Evolutionary conservation across 2,888 invertebrate species (phyloP).

Genomic region (Luffia ferchaultella): DNA sequence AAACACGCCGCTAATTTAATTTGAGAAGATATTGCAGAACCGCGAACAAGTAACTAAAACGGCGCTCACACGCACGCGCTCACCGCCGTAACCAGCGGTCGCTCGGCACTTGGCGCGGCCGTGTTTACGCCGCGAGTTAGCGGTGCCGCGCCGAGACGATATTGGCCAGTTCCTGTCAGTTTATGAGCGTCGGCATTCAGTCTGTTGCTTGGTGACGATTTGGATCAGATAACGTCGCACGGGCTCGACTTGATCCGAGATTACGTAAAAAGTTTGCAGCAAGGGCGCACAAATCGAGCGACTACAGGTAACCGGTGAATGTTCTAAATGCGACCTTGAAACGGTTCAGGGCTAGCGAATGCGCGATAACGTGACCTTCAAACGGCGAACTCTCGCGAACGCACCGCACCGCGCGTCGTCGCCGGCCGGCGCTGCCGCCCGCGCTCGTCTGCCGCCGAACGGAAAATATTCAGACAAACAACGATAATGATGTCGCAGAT

Average conservation of each 20-base stretch:
- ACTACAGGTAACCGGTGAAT: constrained; percentile 1
- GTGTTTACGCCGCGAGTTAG: constrained; percentile 31
- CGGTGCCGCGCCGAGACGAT: constrained; percentile 45
- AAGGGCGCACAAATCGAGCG: background rate
- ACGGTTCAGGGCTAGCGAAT: constrained; percentile 53
- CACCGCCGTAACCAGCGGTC: constrained; percentile 21
- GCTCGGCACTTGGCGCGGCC: constrained; percentile 12
- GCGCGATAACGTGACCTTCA: constrained; percentile 64
- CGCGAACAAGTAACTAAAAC: constrained; percentile 42
- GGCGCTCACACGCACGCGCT: constrained; percentile 30
- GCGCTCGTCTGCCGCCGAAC: constrained; percentile 19
- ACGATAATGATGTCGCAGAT: constrained; percentile 36
- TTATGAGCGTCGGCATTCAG: too few species aligned
- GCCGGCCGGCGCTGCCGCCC: constrained; percentile 33
- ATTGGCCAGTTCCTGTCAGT: constrained; percentile 60
- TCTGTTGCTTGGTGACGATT: background rate
- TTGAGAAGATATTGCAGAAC: constrained; percentile 39
- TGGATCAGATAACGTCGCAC: background rate
- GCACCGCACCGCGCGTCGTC: constrained; percentile 20
- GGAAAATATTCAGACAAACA: constrained; percentile 57
- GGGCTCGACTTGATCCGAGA: background rate
- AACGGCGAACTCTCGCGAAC: constrained; percentile 39
- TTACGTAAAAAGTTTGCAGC: constrained; percentile 3
- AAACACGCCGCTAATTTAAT: constrained; percentile 59
- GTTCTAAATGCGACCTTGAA: constrained; percentile 29